Base-by-base conservation (phyloP, 2,797 vertebrate species). In the Cynodonichthys magdalenae region DNA sequence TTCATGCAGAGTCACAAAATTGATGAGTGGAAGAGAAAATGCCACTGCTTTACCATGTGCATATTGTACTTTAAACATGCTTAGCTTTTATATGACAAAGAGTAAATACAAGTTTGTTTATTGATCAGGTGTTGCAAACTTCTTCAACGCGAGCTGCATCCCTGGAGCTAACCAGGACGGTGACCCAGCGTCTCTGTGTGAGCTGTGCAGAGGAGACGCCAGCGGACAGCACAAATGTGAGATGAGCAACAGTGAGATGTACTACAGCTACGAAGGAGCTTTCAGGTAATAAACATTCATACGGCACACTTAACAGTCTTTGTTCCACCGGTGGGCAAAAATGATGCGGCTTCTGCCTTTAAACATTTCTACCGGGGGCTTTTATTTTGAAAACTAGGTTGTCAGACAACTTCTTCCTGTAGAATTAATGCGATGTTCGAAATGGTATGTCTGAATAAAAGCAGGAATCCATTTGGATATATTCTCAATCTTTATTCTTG, bases 71-170 rank as follows among this genome's bases (percentile, higher is more conserved):
- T 19, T 31, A 28, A 36, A 27, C 15, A 9, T 48, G 1, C 47
- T 19, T 39, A 57, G 47, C 27, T 34, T 29, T 5, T 7, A 62
- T 15, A 11, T 0, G 4, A 15, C 39, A 15, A 5, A 29, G n/a
- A 3, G n/a, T 17, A 51, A 24, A 3, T 18, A 14, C 4, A 47
- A 66, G 29, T 61, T 42, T 41, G 51, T 67, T 46, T 72, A 31
- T 41, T 24, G 45, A 52, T 11, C 83, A 98, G 97, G 94, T 15
- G 92, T 96, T 63, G 93, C 94, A 1, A 78, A 94, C 5, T 99
- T 95, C 80, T 99, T 99, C 77, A 92, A 1, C 0, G 90, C 88
- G 28, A 99, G 97, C 87, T 99, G 97, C 4, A 75, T 97, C 71
- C 97, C 97, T 0, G 97, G 97, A 55, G 94, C 95, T 0, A 79